Base-by-base conservation (phyloP, 1,140 invertebrate species). In the Arion vulgaris region DNA sequence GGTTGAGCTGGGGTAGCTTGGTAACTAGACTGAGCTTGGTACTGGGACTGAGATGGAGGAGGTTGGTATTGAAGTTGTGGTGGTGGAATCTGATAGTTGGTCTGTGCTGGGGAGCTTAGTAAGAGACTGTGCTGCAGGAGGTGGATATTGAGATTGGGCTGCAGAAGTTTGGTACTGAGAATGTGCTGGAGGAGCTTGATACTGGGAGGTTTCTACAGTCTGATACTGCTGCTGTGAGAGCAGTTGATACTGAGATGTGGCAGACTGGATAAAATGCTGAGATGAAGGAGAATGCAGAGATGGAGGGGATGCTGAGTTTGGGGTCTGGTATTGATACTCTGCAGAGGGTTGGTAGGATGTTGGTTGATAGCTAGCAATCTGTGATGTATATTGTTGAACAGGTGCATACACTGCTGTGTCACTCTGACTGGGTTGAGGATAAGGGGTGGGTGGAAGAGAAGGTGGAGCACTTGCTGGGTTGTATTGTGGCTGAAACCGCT, bases 41-140 rank as follows among this genome's bases (percentile, higher is more conserved):
- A 39, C n/a, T 32, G 74, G 1, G 74, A 13, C n/a, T 49, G 49
- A 13, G 41, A 1, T 26, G 23, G 74, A 28, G 74, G 41, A 36
- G n/a, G 28, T 28, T 76, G 74, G 26, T 76, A 76, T 26, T 36
- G 38, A 19, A 19, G 45, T 53, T 39, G 32, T 53, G 49, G 45
- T 76, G 74, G 13, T 17, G 74, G 2, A 51, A 49, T 49, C 34
- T 76, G 74, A 19, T 76, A 57, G 11, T 76, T 28, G n/a, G 74
- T 0, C 51, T 53, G 74, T 76, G 23, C 23, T 73, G 71, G 19
- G n/a, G 71, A n/a, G n/a, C n/a, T n/a, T n/a, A n/a, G n/a, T n/a
- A n/a, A n/a, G n/a, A n/a, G n/a, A n/a, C n/a, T n/a, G n/a, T n/a
- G n/a, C n/a, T n/a, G n/a, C n/a, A n/a, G n/a, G n/a, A n/a, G n/a